Percentiles rank a stretch among this genome's conserved stretches.
Evolutionary conservation across 2,797 vertebrate genomes (phyloP).

Genomic region (Sebastes steindachneri): DNA sequence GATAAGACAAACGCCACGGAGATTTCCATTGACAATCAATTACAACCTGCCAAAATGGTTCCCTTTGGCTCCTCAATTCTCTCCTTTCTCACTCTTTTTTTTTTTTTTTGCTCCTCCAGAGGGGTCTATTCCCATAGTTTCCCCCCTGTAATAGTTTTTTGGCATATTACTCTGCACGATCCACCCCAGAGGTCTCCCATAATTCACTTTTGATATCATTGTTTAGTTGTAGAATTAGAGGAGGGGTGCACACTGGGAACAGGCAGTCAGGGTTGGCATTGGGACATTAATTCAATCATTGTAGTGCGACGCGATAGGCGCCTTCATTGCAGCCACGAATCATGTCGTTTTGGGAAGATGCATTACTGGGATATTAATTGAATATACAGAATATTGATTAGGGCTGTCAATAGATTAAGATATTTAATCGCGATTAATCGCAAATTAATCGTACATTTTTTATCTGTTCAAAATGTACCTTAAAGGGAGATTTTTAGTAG

Average conservation of each 20-base stretch:
- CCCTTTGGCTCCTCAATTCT: slow-evolving; percentile 55
- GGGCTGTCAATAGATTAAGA: fast-evolving
- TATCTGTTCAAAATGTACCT: too few relatives aligned
- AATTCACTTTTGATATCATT: slow-evolving; percentile 76
- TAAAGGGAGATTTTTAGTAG: too few relatives aligned
- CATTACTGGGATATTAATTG: neutral
- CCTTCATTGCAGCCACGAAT: neutral
- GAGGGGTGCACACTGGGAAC: slow-evolving; percentile 47
- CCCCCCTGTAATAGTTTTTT: slow-evolving; percentile 66
- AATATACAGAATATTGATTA: neutral
- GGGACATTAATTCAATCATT: slow-evolving; percentile 57
- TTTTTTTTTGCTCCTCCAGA: slow-evolving; percentile 41
- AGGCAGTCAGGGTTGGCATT: slow-evolving; percentile 35
- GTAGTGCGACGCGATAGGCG: slow-evolving; percentile 10
- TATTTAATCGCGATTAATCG: too few relatives aligned
- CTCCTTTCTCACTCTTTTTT: slow-evolving; percentile 2
- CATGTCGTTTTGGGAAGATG: neutral
- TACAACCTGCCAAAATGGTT: slow-evolving; percentile 57
- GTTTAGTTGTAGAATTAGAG: slow-evolving; percentile 72
- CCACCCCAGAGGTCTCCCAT: slow-evolving; percentile 65
- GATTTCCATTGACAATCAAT: slow-evolving; percentile 38
- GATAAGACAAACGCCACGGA: neutral
- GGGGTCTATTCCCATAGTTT: slow-evolving; percentile 64
- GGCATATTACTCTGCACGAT: slow-evolving; percentile 52
- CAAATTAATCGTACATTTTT: too few relatives aligned